Evolutionary conservation across 2,113 vertebrate species (phyloP), one percentile per base, ranked within the genome.

Genomic region (Tupaia chinensis): DNA sequence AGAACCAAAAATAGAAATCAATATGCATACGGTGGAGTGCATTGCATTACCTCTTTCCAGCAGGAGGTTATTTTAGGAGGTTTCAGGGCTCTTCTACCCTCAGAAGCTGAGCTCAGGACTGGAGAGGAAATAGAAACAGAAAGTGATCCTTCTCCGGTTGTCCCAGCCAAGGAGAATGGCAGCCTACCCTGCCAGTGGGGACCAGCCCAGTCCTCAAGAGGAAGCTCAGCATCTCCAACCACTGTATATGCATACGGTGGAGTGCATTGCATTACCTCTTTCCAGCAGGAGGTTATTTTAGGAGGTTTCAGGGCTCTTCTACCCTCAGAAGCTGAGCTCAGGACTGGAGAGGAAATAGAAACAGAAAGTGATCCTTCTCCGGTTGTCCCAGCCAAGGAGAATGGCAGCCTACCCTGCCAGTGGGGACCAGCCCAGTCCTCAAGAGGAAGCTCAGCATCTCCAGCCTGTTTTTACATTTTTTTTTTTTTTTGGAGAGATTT

Each of bases 1-100:
- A 95, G 95, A 97, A 94, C 96, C 82, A 16, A 95, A 94, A 96
- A 96, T 86, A 95, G 92, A 95, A 97, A 94, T 96, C 93, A 66
- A 91, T 97, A 91, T 94, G 95, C 56, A 0, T 19, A 19, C 60
- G 9, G 54, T 54, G 95, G 94, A 86, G 54, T 86, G 89, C 68
- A 70, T 32, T 29, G 61, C 79, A 16, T 70, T 80, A 13, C 93
- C 11, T 32, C 73, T 89, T 56, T 58, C 74, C 34, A 94, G 83
- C 79, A n/a, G 86, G 77, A 91, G 94, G 74, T 87, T 96, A 87
- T 97, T 96, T 97, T 82, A 19, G 78, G 97, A 96, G 74, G 79
- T 65, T 83, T 61, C 34, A 12, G 91, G 20, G 29, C 84, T 96
- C 68, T 65, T 93, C 73, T 60, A 70, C 54, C 54, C 12, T 70